Evolutionary conservation across 2,113 vertebrate genomes (phyloP).

Genomic region (Nothobranchius kuhntae): DNA sequence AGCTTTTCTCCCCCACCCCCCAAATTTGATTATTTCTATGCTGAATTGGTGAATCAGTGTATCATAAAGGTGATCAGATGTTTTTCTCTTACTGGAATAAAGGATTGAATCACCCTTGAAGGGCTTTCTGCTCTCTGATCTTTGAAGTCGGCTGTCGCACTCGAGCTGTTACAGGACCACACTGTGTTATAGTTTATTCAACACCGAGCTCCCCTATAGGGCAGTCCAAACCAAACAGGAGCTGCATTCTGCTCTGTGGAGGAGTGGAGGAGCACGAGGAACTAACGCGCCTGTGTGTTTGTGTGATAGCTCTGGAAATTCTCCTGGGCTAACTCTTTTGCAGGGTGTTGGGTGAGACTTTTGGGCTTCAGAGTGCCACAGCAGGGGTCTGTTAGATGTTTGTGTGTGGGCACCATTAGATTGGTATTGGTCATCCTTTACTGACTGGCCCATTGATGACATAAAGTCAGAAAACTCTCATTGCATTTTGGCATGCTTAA

Average conservation of each 20-base stretch:
- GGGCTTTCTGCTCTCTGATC: conserved; percentile 13
- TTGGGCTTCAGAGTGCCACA: conserved; percentile 12
- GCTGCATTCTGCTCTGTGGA: conserved; percentile 60
- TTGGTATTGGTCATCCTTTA: conserved; percentile 27
- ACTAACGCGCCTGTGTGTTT: conserved; percentile 56
- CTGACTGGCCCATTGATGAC: conserved; percentile 1
- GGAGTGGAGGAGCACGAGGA: conserved; percentile 48
- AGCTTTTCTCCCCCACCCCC: too few species aligned
- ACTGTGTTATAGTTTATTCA: conserved; percentile 64
- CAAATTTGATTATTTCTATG: too few species aligned
- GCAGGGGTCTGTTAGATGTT: conserved; percentile 50
- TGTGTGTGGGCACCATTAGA: conserved; percentile 26
- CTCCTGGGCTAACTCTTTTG: conserved; percentile 69
- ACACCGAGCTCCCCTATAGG: conserved; percentile 61
- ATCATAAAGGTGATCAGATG: too few species aligned
- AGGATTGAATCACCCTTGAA: too few species aligned
- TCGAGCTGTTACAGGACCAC: conserved; percentile 43
- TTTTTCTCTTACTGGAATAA: too few species aligned
- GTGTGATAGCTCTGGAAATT: conserved; percentile 65
- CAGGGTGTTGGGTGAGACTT: conserved; percentile 40
- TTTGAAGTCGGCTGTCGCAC: conserved; percentile 34
- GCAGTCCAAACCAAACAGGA: conserved; percentile 72
- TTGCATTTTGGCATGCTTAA: neutral
- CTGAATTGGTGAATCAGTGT: too few species aligned
- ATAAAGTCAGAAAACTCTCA: neutral